These are phyloP conservation scores for human (Homo sapiens) DNA, from an alignment of 2,113 vertebrate genomes.

Conservation along the genomic window GRCh38 chr18:11563501-11564000, in stretches of 20 bases:
- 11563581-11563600: background rate
- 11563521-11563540: background rate
- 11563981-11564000: background rate
- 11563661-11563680: background rate
- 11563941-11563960: background rate
- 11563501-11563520: background rate
- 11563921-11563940: background rate
- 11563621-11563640: background rate
- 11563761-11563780: background rate
- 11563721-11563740: background rate
- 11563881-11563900: background rate
- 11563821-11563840: background rate
- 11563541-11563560: background rate
- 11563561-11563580: fast-evolving
- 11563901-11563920: background rate
- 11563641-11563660: background rate
- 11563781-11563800: background rate
- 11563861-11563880: background rate
- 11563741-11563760: background rate
- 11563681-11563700: background rate
- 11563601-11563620: background rate
- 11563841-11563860: background rate
- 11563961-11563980: background rate
- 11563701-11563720: background rate
- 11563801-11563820: background rate